Percentiles rank a stretch among this genome's conserved stretches.
These are phyloP conservation scores for Rhodinocichla rosea DNA, from an alignment of 2,113 vertebrate genomes.

Conservation along the genomic window DNA sequence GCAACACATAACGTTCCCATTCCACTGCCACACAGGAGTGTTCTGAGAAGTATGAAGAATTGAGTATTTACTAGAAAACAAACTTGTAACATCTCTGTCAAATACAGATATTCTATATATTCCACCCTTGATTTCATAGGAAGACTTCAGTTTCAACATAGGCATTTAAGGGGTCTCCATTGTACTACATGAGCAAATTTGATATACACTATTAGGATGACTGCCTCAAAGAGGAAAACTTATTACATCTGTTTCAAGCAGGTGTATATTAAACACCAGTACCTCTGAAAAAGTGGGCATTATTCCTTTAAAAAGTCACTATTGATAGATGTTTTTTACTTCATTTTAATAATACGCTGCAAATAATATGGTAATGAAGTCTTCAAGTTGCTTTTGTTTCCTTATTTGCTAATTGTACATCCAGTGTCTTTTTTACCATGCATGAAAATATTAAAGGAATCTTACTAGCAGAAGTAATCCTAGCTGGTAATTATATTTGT, in stretches of 20 bases:
- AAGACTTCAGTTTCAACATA: background rate
- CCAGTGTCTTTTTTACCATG: background rate
- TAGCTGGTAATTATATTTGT: background rate
- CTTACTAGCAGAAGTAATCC: background rate
- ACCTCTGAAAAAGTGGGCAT: background rate
- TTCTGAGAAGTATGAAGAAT: background rate
- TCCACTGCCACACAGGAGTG: background rate
- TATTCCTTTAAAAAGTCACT: background rate
- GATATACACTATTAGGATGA: background rate
- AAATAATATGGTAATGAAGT: background rate
- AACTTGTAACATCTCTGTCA: background rate
- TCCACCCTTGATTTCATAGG: background rate
- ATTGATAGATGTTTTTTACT: background rate
- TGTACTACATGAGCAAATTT: background rate
- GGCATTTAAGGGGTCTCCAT: background rate
- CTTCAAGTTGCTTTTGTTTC: background rate
- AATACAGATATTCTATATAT: background rate
- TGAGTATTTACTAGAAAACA: background rate
- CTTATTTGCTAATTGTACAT: background rate
- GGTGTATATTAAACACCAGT: background rate
- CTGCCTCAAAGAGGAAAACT: background rate
- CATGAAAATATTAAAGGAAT: background rate
- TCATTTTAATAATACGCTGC: background rate
- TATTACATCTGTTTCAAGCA: background rate
- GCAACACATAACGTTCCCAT: background rate